Evolutionary conservation across 2,888 invertebrate species (phyloP).

Genomic region (Sinodicranocentrus sp.): DNA sequence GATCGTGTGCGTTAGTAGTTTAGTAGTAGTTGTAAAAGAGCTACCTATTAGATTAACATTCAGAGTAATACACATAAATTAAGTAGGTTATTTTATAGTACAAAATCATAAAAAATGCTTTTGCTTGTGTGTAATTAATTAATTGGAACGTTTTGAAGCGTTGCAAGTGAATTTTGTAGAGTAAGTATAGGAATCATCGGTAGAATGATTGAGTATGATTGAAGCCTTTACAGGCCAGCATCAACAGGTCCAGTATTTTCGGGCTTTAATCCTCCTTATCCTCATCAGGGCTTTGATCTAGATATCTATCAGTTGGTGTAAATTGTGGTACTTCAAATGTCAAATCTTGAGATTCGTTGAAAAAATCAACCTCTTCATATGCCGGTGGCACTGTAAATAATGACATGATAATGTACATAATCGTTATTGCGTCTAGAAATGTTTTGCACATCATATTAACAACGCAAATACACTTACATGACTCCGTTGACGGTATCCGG

Average conservation of each 20-base stretch:
- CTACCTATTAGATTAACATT: too few relatives aligned
- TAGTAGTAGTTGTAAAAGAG: too few relatives aligned
- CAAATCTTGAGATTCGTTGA: background rate
- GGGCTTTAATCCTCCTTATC: background rate
- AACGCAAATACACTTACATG: conserved; percentile 33
- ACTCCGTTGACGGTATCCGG: conserved; percentile 43
- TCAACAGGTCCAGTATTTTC: background rate
- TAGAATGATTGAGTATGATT: background rate
- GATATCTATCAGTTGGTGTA: background rate
- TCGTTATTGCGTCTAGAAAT: background rate
- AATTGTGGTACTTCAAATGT: conserved; percentile 2
- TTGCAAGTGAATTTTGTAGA: background rate
- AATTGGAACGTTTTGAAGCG: background rate
- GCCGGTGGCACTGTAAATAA: conserved; percentile 17
- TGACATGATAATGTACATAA: background rate
- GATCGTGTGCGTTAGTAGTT: too few relatives aligned
- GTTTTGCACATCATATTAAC: background rate
- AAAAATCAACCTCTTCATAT: conserved; percentile 14
- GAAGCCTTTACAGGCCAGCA: background rate
- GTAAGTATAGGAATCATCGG: background rate
- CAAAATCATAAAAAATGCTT: background rate
- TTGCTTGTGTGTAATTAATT: background rate
- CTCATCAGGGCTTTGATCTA: too few relatives aligned
- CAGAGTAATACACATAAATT: too few relatives aligned
- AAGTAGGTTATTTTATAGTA: background rate